phyloP scores from a whole-genome alignment of 2,113 vertebrate genomes.

The Numenius arquata region DNA sequence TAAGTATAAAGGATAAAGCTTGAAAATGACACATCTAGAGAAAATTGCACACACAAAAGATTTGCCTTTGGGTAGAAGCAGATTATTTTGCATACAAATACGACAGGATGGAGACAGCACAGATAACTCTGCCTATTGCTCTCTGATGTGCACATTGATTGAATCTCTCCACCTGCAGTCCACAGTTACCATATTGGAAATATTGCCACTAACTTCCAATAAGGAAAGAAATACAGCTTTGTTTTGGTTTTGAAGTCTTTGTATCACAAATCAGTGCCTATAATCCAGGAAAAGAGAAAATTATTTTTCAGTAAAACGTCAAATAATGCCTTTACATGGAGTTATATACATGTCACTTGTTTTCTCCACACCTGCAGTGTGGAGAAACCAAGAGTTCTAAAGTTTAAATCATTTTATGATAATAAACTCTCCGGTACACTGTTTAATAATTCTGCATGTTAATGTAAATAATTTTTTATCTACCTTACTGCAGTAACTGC shows the following conservation, averaged over 20 bases:
- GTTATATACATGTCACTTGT: not conserved
- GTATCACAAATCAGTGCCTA: not conserved
- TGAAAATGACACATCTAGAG: not conserved
- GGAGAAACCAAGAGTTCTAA: not conserved
- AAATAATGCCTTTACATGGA: not conserved
- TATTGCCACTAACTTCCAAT: not conserved
- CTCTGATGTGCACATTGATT: not conserved
- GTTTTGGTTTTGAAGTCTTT: not conserved
- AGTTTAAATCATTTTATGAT: slow-evolving; percentile 28
- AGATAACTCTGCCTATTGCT: not conserved
- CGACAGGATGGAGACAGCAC: not conserved
- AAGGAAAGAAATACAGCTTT: not conserved
- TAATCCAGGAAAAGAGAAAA: not conserved
- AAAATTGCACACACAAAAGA: not conserved
- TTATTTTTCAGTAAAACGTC: not conserved
- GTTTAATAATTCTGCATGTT: slow-evolving; percentile 19
- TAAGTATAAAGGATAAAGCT: not conserved
- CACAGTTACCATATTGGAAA: not conserved
- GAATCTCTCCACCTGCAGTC: not conserved
- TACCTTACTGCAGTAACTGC: not conserved
- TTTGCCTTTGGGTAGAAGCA: not conserved
- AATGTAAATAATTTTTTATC: slow-evolving; percentile 16
- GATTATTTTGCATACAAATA: slow-evolving; percentile 22
- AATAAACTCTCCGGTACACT: not conserved
- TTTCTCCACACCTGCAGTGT: not conserved